Evolutionary conservation across 2,797 vertebrate species (phyloP).

Genomic region (Pangasius mekongensis): DNA sequence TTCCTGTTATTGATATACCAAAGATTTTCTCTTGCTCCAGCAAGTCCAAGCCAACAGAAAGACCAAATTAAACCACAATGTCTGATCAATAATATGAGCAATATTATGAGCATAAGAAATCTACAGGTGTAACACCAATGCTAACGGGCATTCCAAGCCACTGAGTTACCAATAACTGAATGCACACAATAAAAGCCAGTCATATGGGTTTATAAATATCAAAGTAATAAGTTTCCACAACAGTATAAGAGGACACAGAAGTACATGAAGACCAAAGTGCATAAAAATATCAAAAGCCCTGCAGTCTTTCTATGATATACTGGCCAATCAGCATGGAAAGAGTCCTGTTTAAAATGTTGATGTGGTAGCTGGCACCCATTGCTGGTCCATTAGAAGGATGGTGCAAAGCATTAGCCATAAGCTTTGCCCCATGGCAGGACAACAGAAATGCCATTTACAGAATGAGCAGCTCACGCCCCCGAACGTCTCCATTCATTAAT

Average conservation of each 20-base stretch:
- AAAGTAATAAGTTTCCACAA: constrained; percentile 43
- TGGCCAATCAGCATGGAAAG: constrained; percentile 24
- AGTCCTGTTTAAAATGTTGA: constrained; percentile 65
- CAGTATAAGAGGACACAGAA: constrained; percentile 9
- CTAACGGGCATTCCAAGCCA: constrained; percentile 68
- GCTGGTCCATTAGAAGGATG: constrained; percentile 67
- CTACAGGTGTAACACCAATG: constrained; percentile 64
- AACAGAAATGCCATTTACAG: constrained; percentile 75
- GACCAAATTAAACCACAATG: constrained; percentile 79
- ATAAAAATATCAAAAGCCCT: constrained; percentile 21
- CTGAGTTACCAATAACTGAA: constrained; percentile 71
- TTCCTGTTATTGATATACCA: constrained; percentile 80
- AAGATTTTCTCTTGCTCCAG: constrained; percentile 74
- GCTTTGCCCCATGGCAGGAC: constrained; percentile 77
- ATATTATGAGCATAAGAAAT: constrained; percentile 65
- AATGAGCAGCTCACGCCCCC: constrained; percentile 74
- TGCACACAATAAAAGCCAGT: constrained; percentile 70
- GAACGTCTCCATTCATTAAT: constrained; percentile 79
- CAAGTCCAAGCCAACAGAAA: constrained; percentile 74
- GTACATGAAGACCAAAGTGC: constrained; percentile 34
- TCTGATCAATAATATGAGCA: constrained; percentile 76
- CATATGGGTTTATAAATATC: constrained; percentile 70
- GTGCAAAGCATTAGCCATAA: constrained; percentile 77
- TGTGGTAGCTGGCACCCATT: constrained; percentile 58
- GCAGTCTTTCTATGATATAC: constrained; percentile 13